phyloP scores from a whole-genome alignment of 1,140 invertebrate species.

The Microplitis demolitor region DNA sequence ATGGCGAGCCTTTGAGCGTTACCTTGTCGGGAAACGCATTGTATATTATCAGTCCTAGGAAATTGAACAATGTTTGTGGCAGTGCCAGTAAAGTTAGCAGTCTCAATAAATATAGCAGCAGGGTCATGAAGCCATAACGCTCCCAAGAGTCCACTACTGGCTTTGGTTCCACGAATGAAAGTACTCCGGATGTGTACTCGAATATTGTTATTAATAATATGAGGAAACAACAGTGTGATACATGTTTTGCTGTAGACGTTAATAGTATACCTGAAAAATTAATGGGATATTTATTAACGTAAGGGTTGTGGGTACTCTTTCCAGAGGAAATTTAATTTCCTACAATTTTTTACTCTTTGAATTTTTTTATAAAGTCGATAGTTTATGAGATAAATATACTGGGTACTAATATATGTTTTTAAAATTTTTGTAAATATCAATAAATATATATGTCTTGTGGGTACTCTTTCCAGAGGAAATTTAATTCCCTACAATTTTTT shows the following conservation, averaged over 20 bases:
- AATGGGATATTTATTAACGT: no score
- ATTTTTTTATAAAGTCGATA: no score
- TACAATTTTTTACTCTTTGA: no score
- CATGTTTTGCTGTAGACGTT: conserved; percentile 69
- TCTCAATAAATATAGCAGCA: conserved; percentile 78
- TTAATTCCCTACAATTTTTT: no score
- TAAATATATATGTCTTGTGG: no score
- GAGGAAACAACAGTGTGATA: conserved; percentile 79
- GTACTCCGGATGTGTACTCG: conserved; percentile 78
- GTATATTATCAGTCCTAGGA: conserved; percentile 86
- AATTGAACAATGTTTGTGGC: conserved; percentile 91
- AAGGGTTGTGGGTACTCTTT: no score
- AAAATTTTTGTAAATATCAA: no score
- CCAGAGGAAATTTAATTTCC: no score
- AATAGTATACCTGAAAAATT: no score
- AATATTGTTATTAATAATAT: conserved; percentile 77
- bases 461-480: no score
- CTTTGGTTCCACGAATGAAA: conserved; percentile 69
- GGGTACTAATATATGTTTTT: no score
- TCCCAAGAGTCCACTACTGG: conserved; percentile 77
- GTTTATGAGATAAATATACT: no score
- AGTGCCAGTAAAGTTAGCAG: conserved; percentile 85
- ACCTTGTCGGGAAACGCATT: conserved; percentile 96
- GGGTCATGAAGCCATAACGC: conserved; percentile 76
- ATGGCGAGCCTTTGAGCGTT: conserved; percentile 83